Base-by-base conservation (phyloP, 2,888 invertebrate genomes). In the Dorcus parallelipipedus region DNA sequence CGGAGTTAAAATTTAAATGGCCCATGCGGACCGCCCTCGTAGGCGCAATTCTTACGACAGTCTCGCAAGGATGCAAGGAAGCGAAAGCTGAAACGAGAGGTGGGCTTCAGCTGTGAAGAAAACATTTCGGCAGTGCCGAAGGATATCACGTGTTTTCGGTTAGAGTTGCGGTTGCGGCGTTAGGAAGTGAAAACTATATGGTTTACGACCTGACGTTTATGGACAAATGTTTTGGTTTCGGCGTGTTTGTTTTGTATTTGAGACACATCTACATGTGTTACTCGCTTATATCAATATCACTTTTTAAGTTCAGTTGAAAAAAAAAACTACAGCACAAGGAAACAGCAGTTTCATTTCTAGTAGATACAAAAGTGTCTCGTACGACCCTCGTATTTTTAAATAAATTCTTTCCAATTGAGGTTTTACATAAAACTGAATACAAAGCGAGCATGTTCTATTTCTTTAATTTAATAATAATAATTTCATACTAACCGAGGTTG, bases 11-110 rank as follows among this genome's bases (percentile, higher is more conserved):
- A 56, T 53, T 59, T 58, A 68, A 68, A 68, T 68, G 67, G 64
- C 59, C 63, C 67, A 64, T 68, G 64, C 53, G 64, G 68, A 63
- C 68, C 68, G 68, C 68, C 68, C 63, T 60, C 53, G 57, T 54
- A 57, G 62, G 58, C 38, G 57, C 52, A 41, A 41, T 49, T 26
- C 48, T 54, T 54, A 20, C 20, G 3, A 20, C 20, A 3, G 20
- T 20, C 20, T 20, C 20, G 20, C 20, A 20, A 20, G 20, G 20
- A 20, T 20, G 20, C 20, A 33, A 9, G 14, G 43, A 14, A 9
- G 49, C 54, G 26, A 49, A 38, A 17, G 41, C 49, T 45, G 9
- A 42, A 54, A 49, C 38, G 54, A 54, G 54, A 54, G 26, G 49
- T 40, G 33, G 7, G 38, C 20, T 49, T 40, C 48, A 54, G 48